Conservation (phyloP, 2,113 vertebrate species). For the Prochilodus magdalenae region DNA sequence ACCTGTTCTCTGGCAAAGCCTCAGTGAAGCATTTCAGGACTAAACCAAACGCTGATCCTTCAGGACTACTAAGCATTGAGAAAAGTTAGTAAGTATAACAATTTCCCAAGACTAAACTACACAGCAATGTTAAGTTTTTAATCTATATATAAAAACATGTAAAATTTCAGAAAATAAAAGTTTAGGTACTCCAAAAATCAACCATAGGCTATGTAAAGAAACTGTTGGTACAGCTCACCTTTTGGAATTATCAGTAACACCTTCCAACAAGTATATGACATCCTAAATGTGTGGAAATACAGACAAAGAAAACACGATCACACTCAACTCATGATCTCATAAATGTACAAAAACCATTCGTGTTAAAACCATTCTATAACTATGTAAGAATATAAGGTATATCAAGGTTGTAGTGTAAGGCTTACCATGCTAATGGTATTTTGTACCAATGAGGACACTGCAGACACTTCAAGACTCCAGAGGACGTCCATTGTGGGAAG, state of each 20-base stretch:
- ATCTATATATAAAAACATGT: too few species aligned
- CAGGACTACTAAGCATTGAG: constrained; percentile 62
- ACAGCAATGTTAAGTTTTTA: too few species aligned
- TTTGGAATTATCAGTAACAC: constrained; percentile 77
- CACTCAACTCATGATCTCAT: too few species aligned
- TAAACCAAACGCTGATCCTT: constrained; percentile 75
- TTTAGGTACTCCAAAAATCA: too few species aligned
- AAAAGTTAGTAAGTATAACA: not conserved
- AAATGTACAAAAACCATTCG: not conserved
- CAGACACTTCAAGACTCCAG: constrained; percentile 88
- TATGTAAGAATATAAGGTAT: not conserved
- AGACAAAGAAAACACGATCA: not conserved
- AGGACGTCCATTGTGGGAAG: constrained; percentile 85
- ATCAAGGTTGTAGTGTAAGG: not conserved
- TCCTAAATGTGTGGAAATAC: constrained; percentile 75
- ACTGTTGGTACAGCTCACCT: constrained; percentile 72
- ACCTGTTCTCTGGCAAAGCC: constrained; percentile 96
- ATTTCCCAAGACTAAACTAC: too few species aligned
- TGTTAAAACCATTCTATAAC: not conserved
- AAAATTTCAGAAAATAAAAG: too few species aligned
- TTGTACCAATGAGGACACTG: constrained; percentile 84
- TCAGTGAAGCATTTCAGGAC: constrained; percentile 92
- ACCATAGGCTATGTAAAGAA: too few species aligned
- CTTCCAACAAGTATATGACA: constrained; percentile 91
- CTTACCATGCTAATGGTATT: constrained; percentile 86